phyloP scores from a whole-genome alignment of 2,113 vertebrate species.

The Elgaria multicarinata region DNA sequence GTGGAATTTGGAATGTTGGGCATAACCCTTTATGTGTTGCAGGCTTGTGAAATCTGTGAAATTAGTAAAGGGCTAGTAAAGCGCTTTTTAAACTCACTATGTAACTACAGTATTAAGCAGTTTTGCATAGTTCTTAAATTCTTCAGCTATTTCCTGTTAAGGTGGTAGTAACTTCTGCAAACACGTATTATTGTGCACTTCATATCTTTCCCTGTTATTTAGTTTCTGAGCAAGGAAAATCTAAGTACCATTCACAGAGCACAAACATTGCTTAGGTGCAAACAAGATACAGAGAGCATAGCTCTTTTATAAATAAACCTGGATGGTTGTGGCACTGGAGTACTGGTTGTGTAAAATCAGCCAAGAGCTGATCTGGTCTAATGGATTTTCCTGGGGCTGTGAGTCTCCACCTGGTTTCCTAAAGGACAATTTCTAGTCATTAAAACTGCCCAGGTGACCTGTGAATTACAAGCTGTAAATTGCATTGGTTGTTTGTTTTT shows the following conservation, averaged over 20 bases:
- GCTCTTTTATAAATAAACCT: too few species aligned
- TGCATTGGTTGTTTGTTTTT: background rate
- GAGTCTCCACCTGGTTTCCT: background rate
- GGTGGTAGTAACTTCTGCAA: background rate
- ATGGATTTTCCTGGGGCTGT: background rate
- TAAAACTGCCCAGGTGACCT: background rate
- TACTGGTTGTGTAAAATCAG: too few species aligned
- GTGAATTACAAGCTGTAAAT: background rate
- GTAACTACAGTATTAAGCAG: background rate
- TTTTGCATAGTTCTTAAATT: background rate
- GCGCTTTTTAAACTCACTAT: background rate
- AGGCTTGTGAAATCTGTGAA: background rate
- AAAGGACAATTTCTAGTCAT: background rate
- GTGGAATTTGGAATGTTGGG: background rate
- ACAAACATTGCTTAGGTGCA: background rate
- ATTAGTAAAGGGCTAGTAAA: background rate
- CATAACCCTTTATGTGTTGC: background rate
- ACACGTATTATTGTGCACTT: too few species aligned
- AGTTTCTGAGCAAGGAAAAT: background rate
- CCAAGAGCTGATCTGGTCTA: background rate
- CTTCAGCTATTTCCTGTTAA: background rate
- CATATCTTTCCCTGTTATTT: background rate
- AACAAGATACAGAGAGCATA: background rate
- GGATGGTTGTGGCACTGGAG: background rate
- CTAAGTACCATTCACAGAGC: background rate